These are phyloP conservation scores for Rallus limicola DNA, from an alignment of 2,113 vertebrate species.

Conservation along the genomic window DNA sequence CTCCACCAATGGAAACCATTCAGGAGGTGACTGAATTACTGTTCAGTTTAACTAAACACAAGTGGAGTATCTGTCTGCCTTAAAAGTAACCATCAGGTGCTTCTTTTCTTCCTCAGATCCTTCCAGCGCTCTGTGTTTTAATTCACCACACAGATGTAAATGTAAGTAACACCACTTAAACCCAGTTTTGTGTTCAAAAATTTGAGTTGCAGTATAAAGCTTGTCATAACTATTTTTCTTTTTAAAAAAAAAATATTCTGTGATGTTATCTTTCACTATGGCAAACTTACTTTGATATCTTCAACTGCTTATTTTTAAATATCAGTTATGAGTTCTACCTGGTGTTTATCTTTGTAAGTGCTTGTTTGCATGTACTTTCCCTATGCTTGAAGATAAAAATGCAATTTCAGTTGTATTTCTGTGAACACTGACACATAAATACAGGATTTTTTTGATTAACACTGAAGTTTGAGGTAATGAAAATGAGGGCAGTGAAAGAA, in stretches of 20 bases:
- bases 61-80: neutral
- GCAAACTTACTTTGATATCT: neutral
- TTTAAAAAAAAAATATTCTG: neutral
- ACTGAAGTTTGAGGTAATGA: neutral
- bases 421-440: neutral
- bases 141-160: constrained; percentile 99
- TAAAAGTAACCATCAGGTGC: neutral
- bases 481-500: neutral
- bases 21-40: constrained; percentile 86
- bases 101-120: constrained; percentile 80
- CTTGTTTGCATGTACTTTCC: neutral
- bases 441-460: neutral
- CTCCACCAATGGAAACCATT: constrained; percentile 98
- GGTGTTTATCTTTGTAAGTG: neutral
- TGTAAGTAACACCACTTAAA: constrained; percentile 80
- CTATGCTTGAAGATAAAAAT: neutral
- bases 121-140: constrained; percentile 94
- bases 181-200: rapidly evolving
- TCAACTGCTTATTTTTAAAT: neutral
- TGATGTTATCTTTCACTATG: rapidly evolving
- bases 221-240: neutral
- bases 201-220: neutral
- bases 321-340: neutral
- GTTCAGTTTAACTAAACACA: neutral
- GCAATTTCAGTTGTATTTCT: neutral